phyloP scores from a whole-genome alignment of 2,797 vertebrate genomes.

The Hypotaenidia philippensis region DNA sequence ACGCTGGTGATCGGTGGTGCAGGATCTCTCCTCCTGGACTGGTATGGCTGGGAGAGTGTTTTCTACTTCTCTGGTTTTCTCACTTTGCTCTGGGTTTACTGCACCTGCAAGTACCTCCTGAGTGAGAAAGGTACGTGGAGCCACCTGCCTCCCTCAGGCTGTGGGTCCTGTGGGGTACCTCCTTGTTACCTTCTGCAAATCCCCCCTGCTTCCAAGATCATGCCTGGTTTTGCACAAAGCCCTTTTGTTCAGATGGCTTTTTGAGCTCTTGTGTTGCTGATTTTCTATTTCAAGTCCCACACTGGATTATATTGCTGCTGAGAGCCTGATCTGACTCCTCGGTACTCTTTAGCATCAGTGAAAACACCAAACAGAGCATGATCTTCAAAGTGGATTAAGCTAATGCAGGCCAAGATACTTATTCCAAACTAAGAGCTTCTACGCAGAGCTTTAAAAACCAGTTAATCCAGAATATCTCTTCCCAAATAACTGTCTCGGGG shows the following conservation, averaged over 20 bases:
- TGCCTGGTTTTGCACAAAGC: neutral
- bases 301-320: neutral
- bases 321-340: conserved; percentile 33
- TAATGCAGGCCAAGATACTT: conserved; percentile 55
- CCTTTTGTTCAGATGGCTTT: neutral
- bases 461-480: conserved; percentile 47
- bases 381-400: conserved; percentile 69
- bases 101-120: conserved; percentile 92
- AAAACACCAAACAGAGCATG: conserved; percentile 40
- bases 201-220: neutral
- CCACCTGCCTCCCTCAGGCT: neutral
- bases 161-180: neutral
- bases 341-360: conserved; percentile 22
- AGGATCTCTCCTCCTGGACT: conserved; percentile 93
- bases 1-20: conserved; percentile 91
- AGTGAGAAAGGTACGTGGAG: conserved; percentile 84
- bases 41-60: conserved; percentile 93
- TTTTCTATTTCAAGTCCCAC: neutral
- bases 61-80: conserved; percentile 93
- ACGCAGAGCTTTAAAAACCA: conserved; percentile 22
- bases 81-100: conserved; percentile 92
- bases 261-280: neutral
- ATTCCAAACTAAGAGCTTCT: conserved; percentile 45
- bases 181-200: neutral
- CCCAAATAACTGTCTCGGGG: neutral